Conservation (phyloP, 1,140 invertebrate genomes). For the Drosophila setifemur region DNA sequence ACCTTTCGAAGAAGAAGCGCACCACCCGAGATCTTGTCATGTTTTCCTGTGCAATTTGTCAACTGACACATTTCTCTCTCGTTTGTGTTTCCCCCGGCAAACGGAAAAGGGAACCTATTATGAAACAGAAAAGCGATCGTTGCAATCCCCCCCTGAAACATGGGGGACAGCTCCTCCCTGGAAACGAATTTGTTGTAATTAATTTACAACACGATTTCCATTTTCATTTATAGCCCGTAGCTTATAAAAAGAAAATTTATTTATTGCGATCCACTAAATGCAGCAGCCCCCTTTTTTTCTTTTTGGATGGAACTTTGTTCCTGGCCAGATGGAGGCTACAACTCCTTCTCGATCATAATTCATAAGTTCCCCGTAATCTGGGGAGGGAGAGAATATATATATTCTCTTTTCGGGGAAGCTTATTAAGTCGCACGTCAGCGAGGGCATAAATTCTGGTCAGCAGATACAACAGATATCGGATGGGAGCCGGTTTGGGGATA, state of each 20-base stretch:
- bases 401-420: slow-evolving; percentile 26
- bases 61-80: slow-evolving; percentile 76
- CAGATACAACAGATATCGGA: slow-evolving; percentile 34
- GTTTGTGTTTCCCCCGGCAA: slow-evolving; percentile 17
- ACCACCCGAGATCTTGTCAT: slow-evolving; percentile 68
- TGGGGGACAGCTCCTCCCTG: slow-evolving; percentile 10
- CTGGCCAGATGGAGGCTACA: slow-evolving; percentile 1
- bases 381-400: neutral
- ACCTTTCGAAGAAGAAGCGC: slow-evolving; percentile 56
- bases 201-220: slow-evolving; percentile 72
- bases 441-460: slow-evolving; percentile 68
- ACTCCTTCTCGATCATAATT: slow-evolving; percentile 43
- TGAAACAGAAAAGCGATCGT: slow-evolving; percentile 51
- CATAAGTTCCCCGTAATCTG: slow-evolving; percentile 51
- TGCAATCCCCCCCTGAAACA: slow-evolving; percentile 3
- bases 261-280: slow-evolving; percentile 55
- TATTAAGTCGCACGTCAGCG: slow-evolving; percentile 77
- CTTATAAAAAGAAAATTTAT: slow-evolving; percentile 66
- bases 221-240: slow-evolving; percentile 44
- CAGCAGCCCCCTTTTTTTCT: slow-evolving; percentile 46
- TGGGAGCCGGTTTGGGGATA: slow-evolving; percentile 11
- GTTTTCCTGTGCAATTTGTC: slow-evolving; percentile 82
- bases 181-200: slow-evolving; percentile 74
- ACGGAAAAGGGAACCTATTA: slow-evolving; percentile 42
- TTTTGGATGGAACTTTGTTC: slow-evolving; percentile 9